Conservation (phyloP, 92 coral and sea anemone genomes). For the Porites rus region DNA sequence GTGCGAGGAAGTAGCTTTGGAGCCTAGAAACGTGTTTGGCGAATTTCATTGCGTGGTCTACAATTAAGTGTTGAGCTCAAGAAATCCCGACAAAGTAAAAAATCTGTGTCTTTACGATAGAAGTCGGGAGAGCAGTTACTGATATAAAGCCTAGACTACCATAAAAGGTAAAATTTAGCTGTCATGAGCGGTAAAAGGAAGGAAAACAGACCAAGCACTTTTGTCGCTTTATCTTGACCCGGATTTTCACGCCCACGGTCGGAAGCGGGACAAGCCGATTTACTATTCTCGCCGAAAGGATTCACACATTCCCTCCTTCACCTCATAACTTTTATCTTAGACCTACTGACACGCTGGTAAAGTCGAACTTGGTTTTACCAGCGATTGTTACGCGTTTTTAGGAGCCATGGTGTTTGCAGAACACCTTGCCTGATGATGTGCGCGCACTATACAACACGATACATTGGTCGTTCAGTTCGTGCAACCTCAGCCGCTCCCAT, state of each 20-base stretch:
- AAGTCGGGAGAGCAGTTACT: neutral
- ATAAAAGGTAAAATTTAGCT: constrained; percentile 9
- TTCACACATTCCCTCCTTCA: neutral
- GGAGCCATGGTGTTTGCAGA: neutral
- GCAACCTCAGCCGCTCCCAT: constrained; percentile 4
- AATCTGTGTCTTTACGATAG: neutral
- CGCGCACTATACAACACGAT: too few species aligned
- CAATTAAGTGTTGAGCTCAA: neutral
- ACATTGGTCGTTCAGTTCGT: neutral
- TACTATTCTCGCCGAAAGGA: neutral
- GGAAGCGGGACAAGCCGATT: neutral
- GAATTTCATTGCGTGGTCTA: too few species aligned
- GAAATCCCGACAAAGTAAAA: neutral
- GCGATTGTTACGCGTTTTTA: too few species aligned
- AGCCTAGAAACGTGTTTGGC: too few species aligned
- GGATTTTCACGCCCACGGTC: neutral
- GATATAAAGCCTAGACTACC: neutral
- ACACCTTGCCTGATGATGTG: too few species aligned
- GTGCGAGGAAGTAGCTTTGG: too few species aligned
- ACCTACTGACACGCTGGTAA: neutral
- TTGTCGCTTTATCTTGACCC: neutral
- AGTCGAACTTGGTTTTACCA: too few species aligned
- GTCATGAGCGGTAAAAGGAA: constrained; percentile 5
- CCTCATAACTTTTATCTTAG: neutral
- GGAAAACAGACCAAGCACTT: constrained; percentile 20